Evolutionary conservation across 2,797 vertebrate species (phyloP).

Genomic region (Cirrhinus molitorella): DNA sequence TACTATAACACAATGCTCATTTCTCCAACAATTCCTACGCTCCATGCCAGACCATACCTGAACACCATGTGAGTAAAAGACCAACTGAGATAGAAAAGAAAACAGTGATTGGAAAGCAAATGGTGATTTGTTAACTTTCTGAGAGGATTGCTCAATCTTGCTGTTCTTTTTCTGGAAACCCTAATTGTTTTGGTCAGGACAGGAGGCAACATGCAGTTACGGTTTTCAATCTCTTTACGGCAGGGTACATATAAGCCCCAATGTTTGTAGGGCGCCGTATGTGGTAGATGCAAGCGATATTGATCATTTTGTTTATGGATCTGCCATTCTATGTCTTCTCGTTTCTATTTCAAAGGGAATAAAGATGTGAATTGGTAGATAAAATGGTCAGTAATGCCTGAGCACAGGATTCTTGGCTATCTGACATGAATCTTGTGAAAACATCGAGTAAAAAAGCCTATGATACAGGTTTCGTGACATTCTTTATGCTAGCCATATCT

Average conservation of each 20-base stretch:
- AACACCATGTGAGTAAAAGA: background rate
- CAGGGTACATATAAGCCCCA: background rate
- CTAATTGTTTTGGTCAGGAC: slow-evolving; percentile 34
- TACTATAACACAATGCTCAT: background rate
- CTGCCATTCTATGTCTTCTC: slow-evolving; percentile 47
- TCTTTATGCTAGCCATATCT: background rate
- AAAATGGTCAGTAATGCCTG: slow-evolving; percentile 6
- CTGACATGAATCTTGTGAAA: background rate
- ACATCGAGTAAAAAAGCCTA: background rate
- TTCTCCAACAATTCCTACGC: background rate
- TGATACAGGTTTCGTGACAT: background rate
- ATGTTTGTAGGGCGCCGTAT: slow-evolving; percentile 9
- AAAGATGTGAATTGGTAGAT: slow-evolving; percentile 24
- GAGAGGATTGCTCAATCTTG: slow-evolving; percentile 25
- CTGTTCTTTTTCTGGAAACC: slow-evolving; percentile 37
- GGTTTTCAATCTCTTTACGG: background rate
- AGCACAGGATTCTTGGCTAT: background rate
- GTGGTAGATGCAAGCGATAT: slow-evolving; percentile 36
- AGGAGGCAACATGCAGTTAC: slow-evolving; percentile 18
- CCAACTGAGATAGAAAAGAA: background rate
- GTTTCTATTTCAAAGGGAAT: slow-evolving; percentile 43
- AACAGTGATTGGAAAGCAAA: slow-evolving; percentile 12
- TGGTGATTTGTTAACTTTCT: slow-evolving; percentile 46
- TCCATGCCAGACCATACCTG: slow-evolving; percentile 2
- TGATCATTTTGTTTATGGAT: slow-evolving; percentile 49